Base-by-base conservation (phyloP, 2,113 vertebrate genomes). In the Notarius lentiginosus region DNA sequence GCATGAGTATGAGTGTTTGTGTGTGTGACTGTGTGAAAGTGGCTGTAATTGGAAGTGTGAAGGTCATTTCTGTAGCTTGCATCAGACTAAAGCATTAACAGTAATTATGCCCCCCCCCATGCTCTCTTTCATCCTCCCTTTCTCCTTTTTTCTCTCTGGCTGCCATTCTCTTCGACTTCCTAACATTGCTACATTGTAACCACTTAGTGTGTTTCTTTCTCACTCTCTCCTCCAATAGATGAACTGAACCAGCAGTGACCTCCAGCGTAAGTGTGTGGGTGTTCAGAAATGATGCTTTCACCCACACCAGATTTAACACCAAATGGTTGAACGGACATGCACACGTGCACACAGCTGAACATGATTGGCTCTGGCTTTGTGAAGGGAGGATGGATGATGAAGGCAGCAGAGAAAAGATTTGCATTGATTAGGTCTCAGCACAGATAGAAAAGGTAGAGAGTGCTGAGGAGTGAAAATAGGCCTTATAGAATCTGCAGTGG, bases 41-140 rank as follows among this genome's bases (percentile, higher is more conserved):
- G 87, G 77, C 80, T 87, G 79, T 91, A 88, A 88, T 85, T 55
- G 85, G 79, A 88, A 89, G 63, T 61, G 65, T 80, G 86, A 91
- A 89, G 88, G 88, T 90, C 85, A 88, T 85, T 65, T 87, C 82
- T 77, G 79, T 56, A 83, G 55, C 30, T 17, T 41, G 80, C n/a
- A 63, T 72, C 88, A 41, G 83, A 82, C 68, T 84, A 61, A 80
- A 84, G 63, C 87, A 90, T 90, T 87, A 89, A 86, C 86, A 82
- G 34, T 90, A 89, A 90, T 90, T 90, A 89, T 79, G 79, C 86
- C 66, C 49, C n/a, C 75, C 24, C 76, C 60, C 49, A 58, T 60
- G 27, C 61, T n/a, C 68, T 65, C 81, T 56, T 30, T 53, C 68
- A 22, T 30, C 22, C 70, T 17, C 56, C 22, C 60, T 20, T 14